These are phyloP conservation scores for Nephrotoma appendiculata DNA, from an alignment of 2,888 invertebrate species.

Conservation along the genomic window DNA sequence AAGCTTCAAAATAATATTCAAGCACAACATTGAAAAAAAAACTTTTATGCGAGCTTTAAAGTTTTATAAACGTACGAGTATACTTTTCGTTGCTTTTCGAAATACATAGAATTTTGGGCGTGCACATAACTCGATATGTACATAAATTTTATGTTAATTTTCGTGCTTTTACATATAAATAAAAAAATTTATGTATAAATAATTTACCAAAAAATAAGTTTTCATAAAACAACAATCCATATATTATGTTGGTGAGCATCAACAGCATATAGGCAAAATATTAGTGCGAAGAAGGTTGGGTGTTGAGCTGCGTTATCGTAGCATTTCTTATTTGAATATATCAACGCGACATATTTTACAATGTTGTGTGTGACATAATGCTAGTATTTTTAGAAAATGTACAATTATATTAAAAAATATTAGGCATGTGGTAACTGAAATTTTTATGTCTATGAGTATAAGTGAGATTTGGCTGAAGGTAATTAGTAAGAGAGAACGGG, in stretches of 20 bases:
- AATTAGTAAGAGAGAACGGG: background rate
- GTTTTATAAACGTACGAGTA: background rate
- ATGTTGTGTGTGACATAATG: background rate
- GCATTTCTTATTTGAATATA: background rate
- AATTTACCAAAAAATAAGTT: background rate
- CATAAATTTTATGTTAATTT: background rate
- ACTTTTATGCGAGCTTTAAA: background rate
- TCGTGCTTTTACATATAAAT: background rate
- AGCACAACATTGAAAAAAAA: background rate
- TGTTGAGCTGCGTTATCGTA: background rate
- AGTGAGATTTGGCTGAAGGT: background rate
- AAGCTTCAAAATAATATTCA: background rate
- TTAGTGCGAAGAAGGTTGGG: background rate
- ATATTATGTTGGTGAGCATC: background rate
- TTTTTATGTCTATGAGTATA: background rate
- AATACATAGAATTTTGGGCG: background rate
- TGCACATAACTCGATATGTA: background rate
- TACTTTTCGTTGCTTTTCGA: background rate
- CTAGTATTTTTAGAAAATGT: background rate
- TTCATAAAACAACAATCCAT: background rate
- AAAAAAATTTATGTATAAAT: background rate
- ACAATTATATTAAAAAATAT: background rate
- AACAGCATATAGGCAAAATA: background rate
- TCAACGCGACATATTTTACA: background rate
- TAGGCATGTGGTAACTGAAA: background rate